Evolutionary conservation across 2,113 vertebrate species (phyloP), one percentile per base, ranked within the genome.

Genomic region (Mesembrinibis cayennensis): DNA sequence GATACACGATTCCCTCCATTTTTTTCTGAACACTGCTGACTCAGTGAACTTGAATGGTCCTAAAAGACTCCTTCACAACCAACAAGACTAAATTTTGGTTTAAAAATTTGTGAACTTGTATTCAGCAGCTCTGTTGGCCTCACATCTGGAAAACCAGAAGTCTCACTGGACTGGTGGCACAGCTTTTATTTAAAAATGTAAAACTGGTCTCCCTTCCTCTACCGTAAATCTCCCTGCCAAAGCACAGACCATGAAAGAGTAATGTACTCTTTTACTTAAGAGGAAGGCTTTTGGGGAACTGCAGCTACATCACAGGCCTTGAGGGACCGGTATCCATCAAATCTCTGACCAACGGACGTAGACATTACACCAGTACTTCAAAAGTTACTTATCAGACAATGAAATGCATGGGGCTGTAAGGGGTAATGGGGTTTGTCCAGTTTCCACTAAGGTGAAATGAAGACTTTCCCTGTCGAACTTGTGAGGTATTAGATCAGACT

Each of bases 271-370:
- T 61, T 23, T 14, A 62, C 21, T 21, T 27, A 50, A 72, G 52
- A 65, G 32, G 47, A 62, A 55, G 55, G 26, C 69, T 90, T 27
- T 49, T 3, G 5, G 53, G 55, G 55, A 91, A 74, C 11, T 36
- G 62, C 52, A 89, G 69, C 53, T 45, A 32, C 65, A 89, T 13
- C 45, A 66, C 65, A 84, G 56, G 70, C 78, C 63, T 29, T 45
- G 22, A 52, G 65, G 52, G 29, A 62, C n/a, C 66, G 65, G 36
- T 56, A 79, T 45, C 73, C 73, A 66, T 17, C 77, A 66, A 16
- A 50, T 32, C 59, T 53, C 38, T 49, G 38, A 58, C 50, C 70
- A 81, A 27, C 16, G 44, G 52, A 66, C 0, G 0, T 0, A 58
- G 52, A 42, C 38, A 63, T 30, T 27, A 17, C 25, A 65, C 16